Evolutionary conservation across 2,797 vertebrate genomes (phyloP).

Genomic region (Argya squamiceps): DNA sequence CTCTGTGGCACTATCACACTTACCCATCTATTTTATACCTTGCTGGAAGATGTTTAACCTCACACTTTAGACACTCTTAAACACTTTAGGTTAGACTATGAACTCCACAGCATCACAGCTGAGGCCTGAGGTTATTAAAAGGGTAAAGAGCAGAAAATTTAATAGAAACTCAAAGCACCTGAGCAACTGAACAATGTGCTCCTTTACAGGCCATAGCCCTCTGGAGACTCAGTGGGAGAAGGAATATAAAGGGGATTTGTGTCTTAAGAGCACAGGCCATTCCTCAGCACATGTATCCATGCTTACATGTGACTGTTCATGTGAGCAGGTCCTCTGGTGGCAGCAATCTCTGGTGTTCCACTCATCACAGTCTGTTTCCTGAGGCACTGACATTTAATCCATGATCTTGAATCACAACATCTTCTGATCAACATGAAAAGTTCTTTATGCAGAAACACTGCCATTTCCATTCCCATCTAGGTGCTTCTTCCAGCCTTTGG

Average conservation of each 20-base stretch:
- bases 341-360: neutral
- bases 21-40: neutral
- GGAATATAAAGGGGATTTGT: neutral
- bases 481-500: neutral
- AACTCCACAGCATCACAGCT: fast-evolving
- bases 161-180: neutral
- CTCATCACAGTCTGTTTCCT: neutral
- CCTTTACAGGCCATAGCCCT: neutral
- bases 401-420: neutral
- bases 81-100: neutral
- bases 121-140: neutral
- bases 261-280: neutral
- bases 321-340: neutral
- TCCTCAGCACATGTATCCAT: neutral
- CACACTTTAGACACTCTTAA: neutral
- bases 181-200: neutral
- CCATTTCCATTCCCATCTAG: neutral
- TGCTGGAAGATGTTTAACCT: neutral
- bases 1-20: neutral
- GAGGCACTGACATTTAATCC: neutral
- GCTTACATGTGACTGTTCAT: neutral
- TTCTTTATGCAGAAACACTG: neutral
- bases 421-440: neutral
- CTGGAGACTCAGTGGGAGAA: neutral
- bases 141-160: neutral